These are phyloP conservation scores for Lacanobia oleracea DNA, from an alignment of 2,888 invertebrate species.

Conservation along the genomic window DNA sequence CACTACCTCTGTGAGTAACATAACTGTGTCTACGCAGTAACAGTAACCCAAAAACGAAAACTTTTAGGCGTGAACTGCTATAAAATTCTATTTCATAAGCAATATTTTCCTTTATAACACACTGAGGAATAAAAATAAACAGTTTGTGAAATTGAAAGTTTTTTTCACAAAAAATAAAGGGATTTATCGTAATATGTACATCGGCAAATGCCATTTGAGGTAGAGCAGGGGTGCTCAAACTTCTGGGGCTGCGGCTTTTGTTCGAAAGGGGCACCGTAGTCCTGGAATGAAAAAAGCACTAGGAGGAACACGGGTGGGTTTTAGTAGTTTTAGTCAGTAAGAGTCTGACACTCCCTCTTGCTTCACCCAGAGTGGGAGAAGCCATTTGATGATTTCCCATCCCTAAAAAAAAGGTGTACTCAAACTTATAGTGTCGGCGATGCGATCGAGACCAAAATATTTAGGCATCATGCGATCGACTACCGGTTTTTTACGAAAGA, in stretches of 20 bases:
- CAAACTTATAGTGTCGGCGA: neutral
- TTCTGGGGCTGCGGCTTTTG: too few species aligned
- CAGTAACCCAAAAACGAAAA: constrained; percentile 31
- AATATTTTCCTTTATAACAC: constrained; percentile 50
- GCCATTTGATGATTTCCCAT: too few species aligned
- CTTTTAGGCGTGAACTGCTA: constrained; percentile 42
- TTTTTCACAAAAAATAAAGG: constrained; percentile 29
- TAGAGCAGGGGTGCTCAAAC: constrained; percentile 25
- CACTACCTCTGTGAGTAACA: neutral
- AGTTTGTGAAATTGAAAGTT: constrained; percentile 53
- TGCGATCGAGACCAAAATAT: neutral
- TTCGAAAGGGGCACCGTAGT: too few species aligned
- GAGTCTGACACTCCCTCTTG: too few species aligned
- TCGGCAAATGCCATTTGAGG: constrained; percentile 60
- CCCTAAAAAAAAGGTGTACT: too few species aligned
- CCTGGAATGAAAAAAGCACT: too few species aligned
- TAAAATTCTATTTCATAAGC: constrained; percentile 51
- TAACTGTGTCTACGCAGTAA: constrained; percentile 12
- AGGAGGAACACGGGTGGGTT: too few species aligned
- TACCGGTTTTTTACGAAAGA: neutral
- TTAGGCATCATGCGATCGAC: neutral
- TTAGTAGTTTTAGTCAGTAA: too few species aligned
- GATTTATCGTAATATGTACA: constrained; percentile 48
- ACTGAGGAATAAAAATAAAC: constrained; percentile 51
- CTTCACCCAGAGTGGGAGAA: too few species aligned